Conservation (phyloP, 2,888 invertebrate genomes). For the Orchestes rusci region DNA sequence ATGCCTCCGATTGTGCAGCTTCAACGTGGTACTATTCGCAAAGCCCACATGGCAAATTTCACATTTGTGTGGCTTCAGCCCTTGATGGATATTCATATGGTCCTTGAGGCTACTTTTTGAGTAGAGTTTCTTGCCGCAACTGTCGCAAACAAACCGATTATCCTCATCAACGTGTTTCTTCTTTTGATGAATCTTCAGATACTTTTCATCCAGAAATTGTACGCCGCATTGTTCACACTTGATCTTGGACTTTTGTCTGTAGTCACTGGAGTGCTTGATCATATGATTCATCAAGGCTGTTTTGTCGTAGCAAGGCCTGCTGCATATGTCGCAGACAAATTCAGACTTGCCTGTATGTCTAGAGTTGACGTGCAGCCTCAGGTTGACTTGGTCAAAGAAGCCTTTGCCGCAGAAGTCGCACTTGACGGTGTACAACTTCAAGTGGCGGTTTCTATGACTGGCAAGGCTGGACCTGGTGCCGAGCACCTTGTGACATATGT, state of each 20-base stretch:
- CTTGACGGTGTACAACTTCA: constrained; percentile 38
- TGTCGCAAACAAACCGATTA: constrained; percentile 41
- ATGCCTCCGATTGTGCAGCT: constrained; percentile 42
- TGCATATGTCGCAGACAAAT: constrained; percentile 32
- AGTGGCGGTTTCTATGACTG: constrained; percentile 25
- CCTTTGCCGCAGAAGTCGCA: constrained; percentile 30
- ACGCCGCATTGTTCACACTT: constrained; percentile 30
- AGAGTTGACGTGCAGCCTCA: constrained; percentile 40
- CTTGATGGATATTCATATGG: constrained; percentile 36
- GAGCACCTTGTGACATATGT: constrained; percentile 52
- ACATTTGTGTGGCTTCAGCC: constrained; percentile 45
- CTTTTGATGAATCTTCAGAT: constrained; percentile 30
- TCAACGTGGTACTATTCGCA: constrained; percentile 49
- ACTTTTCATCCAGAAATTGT: constrained; percentile 29
- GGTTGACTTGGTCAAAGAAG: constrained; percentile 28
- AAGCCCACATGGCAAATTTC: constrained; percentile 51
- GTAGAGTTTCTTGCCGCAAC: constrained; percentile 48
- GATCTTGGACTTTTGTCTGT: constrained; percentile 24
- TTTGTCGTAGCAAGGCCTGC: constrained; percentile 31
- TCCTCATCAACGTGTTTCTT: constrained; percentile 40
- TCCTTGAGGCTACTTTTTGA: constrained; percentile 35
- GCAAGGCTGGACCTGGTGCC: constrained; percentile 30
- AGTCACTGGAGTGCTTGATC: constrained; percentile 28
- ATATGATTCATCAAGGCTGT: constrained; percentile 30
- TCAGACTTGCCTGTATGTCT: constrained; percentile 29